Base-by-base conservation (phyloP, 2,888 invertebrate species). In the Aphelenchoides bicaudatus region DNA sequence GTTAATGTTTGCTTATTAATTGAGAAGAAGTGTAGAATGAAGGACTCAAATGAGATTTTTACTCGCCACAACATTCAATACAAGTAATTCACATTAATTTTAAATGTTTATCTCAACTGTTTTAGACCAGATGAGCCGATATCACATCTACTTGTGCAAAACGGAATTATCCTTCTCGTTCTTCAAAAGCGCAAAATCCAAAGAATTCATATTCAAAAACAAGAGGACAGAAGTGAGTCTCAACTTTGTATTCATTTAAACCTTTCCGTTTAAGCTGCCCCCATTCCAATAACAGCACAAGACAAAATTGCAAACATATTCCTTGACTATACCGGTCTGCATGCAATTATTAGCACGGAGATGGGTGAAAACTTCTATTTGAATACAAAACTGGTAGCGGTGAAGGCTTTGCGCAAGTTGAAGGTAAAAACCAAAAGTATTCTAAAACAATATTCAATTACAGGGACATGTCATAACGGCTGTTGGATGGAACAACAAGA, bases 401-500 rank as follows among this genome's bases (percentile, higher is more conserved):
- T 61, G 1, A 63, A 64, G 56, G 54, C 68, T 2, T n/a, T 75
- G 13, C 67, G 68, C 53, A 65, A 67, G 38, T 47, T 68, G 23
- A 71, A 70, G 56, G 70, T 67, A 21, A 16, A 19, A 34, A 48
- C 16, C 25, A 39, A 39, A 4, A 25, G 52, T 51, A 16, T 25
- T 38, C 27, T 1, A 39, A 27, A 29, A 34, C 21, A 39, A 10
- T 19, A 6, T 59, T n/a, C 16, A 0, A 34, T 58, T 67, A 16
- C 56, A 74, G 64, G 70, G 68, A 10, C 37, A 54, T 34, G 52
- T 58, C 19, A 62, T 77, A 4, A 74, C 71, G 2, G 72, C 77
- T 0, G 68, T 78, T 19, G 76, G 70, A 2, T 77, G 75, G 74
- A 74, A 78, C 64, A 66, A 67, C 2, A 70, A 77, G 30, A 29